A percentile compares a stretch with the other conserved stretches of the same genome.
These are phyloP conservation scores for Athene noctua DNA, from an alignment of 2,113 vertebrate species.

Conservation along the genomic window DNA sequence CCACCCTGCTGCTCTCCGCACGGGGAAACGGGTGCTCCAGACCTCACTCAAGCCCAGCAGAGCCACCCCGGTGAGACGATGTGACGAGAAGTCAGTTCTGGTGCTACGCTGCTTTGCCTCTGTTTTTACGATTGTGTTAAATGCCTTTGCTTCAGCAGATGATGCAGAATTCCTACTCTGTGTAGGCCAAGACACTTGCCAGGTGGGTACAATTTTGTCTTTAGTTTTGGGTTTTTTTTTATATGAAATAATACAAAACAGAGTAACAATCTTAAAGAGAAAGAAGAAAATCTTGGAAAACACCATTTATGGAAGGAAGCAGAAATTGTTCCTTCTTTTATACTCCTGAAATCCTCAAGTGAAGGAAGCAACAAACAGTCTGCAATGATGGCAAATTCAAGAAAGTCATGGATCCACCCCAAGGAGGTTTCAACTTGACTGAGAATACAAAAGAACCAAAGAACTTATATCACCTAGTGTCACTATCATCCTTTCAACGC, in stretches of 20 bases:
- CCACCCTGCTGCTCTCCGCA: neutral
- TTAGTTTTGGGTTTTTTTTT: neutral
- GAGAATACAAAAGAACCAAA: neutral
- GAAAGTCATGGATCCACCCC: neutral
- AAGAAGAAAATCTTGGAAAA: neutral
- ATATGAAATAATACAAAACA: neutral
- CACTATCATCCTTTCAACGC: neutral
- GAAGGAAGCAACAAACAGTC: neutral
- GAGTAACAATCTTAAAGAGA: neutral
- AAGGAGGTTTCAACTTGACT: neutral
- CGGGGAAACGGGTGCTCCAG: neutral
- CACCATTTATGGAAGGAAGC: neutral
- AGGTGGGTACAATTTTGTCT: neutral
- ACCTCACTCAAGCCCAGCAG: neutral
- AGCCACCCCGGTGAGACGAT: neutral
- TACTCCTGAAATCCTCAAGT: neutral
- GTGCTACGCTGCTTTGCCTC: neutral
- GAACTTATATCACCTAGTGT: neutral
- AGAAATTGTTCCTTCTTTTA: neutral
- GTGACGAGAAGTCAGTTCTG: neutral
- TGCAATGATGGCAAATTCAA: rapidly evolving
- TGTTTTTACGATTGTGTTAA: neutral
- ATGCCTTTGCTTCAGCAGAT: neutral
- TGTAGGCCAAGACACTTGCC: neutral
- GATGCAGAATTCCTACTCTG: neutral